phyloP scores from a whole-genome alignment of 2,797 vertebrate species.

The Geotrypetes seraphini region DNA sequence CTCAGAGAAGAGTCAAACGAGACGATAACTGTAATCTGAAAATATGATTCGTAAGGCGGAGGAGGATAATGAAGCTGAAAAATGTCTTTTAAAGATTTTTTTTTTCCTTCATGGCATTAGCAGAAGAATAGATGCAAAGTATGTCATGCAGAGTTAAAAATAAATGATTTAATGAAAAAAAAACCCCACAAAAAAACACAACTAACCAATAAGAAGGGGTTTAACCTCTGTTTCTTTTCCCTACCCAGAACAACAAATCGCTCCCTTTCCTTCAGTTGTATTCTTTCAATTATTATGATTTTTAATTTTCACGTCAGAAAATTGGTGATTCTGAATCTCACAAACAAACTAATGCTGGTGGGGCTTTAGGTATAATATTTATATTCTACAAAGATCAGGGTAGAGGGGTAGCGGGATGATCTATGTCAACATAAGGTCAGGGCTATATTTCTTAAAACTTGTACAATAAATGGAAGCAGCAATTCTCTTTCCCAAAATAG shows the following conservation, averaged over 20 bases:
- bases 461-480: too few species aligned
- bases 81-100: conserved; percentile 40
- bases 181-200: not conserved
- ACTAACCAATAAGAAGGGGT: too few species aligned
- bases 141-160: conserved; percentile 29
- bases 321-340: too few species aligned
- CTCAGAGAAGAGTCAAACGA: conserved; percentile 35
- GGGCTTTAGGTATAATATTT: too few species aligned
- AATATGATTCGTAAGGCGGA: conserved; percentile 45
- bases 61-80: conserved; percentile 39
- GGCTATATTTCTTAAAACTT: too few species aligned
- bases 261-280: not conserved
- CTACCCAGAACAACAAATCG: not conserved
- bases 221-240: not conserved
- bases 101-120: conserved; percentile 50
- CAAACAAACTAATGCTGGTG: too few species aligned
- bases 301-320: too few species aligned
- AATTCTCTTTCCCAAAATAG: too few species aligned
- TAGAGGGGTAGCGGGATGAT: too few species aligned
- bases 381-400: too few species aligned
- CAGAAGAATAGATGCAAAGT: conserved; percentile 51
- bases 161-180: not conserved
- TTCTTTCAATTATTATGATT: too few species aligned
- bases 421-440: too few species aligned
- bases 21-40: conserved; percentile 45